phyloP scores from a whole-genome alignment of 2,888 invertebrate genomes.

The Geotrupes spiniger region DNA sequence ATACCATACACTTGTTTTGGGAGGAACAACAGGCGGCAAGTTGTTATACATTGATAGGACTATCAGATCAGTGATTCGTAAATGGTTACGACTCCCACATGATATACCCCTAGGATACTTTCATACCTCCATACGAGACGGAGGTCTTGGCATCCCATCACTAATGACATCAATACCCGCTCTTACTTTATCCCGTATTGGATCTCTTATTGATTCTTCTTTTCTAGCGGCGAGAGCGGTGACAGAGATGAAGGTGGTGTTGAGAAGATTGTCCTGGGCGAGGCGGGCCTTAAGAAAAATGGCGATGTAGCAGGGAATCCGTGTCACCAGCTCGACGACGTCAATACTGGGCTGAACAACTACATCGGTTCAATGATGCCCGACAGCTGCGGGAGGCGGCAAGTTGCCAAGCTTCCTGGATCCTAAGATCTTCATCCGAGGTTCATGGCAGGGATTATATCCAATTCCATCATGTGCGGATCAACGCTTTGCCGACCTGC shows the following conservation, averaged over 20 bases:
- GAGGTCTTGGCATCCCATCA: constrained; percentile 34
- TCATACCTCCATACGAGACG: constrained; percentile 33
- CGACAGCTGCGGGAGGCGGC: constrained; percentile 21
- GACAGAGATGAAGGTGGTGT: no score
- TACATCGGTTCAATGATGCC: constrained; percentile 27
- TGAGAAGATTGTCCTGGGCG: no score
- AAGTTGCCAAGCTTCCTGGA: constrained; percentile 13
- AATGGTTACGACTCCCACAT: constrained; percentile 36
- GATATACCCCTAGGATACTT: constrained; percentile 38
- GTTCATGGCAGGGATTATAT: constrained; percentile 37
- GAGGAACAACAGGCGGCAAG: no score
- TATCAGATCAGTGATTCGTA: constrained; percentile 32
- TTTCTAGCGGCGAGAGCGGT: no score
- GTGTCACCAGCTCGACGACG: no score
- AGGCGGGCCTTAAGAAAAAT: no score
- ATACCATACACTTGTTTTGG: no score
- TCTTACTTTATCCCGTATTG: not conserved
- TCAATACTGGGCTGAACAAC: not conserved
- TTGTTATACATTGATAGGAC: constrained; percentile 37
- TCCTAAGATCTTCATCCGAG: constrained; percentile 20
- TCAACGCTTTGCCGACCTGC: constrained; percentile 37
- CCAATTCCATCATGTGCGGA: constrained; percentile 34
- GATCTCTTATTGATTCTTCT: no score
- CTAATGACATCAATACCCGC: constrained; percentile 22
- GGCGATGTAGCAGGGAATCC: no score